Conservation (phyloP, 30 jellyfish, hydroid and myxozoan species). For the Sanderia malayensis region DNA sequence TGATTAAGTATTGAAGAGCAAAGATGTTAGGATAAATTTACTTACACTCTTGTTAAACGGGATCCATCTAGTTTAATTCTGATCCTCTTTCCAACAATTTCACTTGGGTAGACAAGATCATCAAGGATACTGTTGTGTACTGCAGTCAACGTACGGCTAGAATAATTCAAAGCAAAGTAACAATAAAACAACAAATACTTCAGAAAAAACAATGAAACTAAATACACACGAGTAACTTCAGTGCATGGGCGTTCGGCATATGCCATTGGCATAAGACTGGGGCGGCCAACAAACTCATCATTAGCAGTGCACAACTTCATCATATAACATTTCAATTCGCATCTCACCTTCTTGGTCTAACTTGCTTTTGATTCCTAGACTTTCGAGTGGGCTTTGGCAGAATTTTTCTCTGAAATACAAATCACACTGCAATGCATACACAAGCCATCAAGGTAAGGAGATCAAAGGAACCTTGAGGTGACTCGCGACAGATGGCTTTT, state of each 20-base stretch:
- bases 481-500: too few species aligned
- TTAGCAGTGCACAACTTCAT: conserved; percentile 7
- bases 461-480: too few species aligned
- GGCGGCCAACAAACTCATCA: conserved; percentile 58
- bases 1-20: too few species aligned
- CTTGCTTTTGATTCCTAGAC: conserved; percentile 82
- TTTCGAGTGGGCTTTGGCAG: conserved; percentile 86
- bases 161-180: too few species aligned
- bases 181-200: neutral
- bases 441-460: too few species aligned
- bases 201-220: neutral
- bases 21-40: neutral
- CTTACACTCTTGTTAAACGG: conserved; percentile 77
- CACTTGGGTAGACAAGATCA: conserved; percentile 88
- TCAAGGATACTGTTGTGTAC: conserved; percentile 88
- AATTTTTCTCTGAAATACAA: conserved; percentile 75
- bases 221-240: conserved; percentile 13
- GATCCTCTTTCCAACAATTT: conserved; percentile 92
- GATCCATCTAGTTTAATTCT: conserved; percentile 92
- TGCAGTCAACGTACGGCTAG: conserved; percentile 91
- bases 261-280: conserved; percentile 52
- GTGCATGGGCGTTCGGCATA: conserved; percentile 43
- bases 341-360: conserved; percentile 89
- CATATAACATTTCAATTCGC: neutral
- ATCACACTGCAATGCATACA: too few species aligned